These are phyloP conservation scores for Clinocottus analis DNA, from an alignment of 2,113 vertebrate species.

Conservation along the genomic window DNA sequence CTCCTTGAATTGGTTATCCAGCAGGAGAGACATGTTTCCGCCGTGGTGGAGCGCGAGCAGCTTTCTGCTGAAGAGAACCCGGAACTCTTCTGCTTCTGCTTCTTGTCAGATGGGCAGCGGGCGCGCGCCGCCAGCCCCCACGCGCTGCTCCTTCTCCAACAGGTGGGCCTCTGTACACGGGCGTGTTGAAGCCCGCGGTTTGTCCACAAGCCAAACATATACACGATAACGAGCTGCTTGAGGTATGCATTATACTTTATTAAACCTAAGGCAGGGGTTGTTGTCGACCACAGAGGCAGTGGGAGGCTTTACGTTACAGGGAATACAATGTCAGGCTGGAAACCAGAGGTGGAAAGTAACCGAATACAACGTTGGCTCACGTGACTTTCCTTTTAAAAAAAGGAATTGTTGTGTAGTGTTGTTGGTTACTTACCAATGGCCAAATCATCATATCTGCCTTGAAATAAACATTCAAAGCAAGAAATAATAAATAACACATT, in stretches of 20 bases:
- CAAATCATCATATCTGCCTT: neutral
- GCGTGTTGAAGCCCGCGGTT: neutral
- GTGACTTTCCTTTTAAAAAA: neutral
- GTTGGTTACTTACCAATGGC: neutral
- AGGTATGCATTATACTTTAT: constrained; percentile 73
- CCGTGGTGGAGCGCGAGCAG: neutral
- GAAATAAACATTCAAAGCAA: neutral
- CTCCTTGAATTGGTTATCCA: constrained; percentile 88
- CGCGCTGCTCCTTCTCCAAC: constrained; percentile 36
- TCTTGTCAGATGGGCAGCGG: constrained; percentile 51
- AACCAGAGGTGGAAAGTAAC: constrained; percentile 41
- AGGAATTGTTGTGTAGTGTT: neutral
- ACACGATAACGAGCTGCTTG: neutral
- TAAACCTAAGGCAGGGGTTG: constrained; percentile 56
- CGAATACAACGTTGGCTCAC: neutral
- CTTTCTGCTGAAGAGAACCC: constrained; percentile 62
- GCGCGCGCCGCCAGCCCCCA: neutral
- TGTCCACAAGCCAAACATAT: neutral
- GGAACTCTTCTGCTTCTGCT: constrained; percentile 66
- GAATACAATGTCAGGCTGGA: constrained; percentile 26
- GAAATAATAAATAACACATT: neutral
- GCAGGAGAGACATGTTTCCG: constrained; percentile 85
- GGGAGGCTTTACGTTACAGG: constrained; percentile 31
- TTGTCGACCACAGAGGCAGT: constrained; percentile 59
- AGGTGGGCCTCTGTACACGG: constrained; percentile 52